phyloP scores from a whole-genome alignment of 2,888 invertebrate species.

The Troides aeacus region DNA sequence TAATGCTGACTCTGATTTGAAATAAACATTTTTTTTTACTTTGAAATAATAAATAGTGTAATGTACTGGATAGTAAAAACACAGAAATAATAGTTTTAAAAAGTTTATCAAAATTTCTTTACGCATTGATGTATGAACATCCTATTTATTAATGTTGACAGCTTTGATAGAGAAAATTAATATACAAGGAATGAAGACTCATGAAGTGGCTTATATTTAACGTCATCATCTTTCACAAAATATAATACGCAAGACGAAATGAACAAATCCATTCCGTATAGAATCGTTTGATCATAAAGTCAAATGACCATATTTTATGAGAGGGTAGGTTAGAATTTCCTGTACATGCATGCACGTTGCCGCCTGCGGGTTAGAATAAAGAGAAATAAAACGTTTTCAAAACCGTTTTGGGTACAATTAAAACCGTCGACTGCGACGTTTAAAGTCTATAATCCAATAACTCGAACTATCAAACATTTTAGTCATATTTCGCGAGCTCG shows the following conservation, averaged over 20 bases:
- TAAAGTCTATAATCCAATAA: constrained; percentile 22
- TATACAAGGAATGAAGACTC: too few species aligned
- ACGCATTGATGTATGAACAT: too few species aligned
- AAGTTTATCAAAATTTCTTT: too few species aligned
- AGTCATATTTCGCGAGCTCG: constrained; percentile 11
- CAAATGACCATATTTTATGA: constrained; percentile 18
- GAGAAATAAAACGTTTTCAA: constrained; percentile 16
- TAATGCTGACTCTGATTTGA: too few species aligned
- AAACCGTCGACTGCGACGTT: not conserved
- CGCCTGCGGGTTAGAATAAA: constrained; percentile 22
- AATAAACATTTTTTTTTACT: too few species aligned
- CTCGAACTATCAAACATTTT: constrained; percentile 10
- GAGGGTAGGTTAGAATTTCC: constrained; percentile 17
- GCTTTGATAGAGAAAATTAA: too few species aligned
- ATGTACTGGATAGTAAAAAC: too few species aligned
- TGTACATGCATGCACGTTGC: constrained; percentile 2
- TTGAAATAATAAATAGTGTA: too few species aligned
- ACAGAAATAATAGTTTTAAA: too few species aligned
- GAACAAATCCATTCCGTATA: not conserved
- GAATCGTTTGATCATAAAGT: not conserved
- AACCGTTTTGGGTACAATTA: constrained; percentile 5
- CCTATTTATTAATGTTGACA: too few species aligned
- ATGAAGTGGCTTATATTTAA: not conserved
- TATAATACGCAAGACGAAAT: not conserved
- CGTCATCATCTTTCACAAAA: not conserved